phyloP scores from a whole-genome alignment of 2,888 invertebrate genomes.

The Willowsia nigromaculata region DNA sequence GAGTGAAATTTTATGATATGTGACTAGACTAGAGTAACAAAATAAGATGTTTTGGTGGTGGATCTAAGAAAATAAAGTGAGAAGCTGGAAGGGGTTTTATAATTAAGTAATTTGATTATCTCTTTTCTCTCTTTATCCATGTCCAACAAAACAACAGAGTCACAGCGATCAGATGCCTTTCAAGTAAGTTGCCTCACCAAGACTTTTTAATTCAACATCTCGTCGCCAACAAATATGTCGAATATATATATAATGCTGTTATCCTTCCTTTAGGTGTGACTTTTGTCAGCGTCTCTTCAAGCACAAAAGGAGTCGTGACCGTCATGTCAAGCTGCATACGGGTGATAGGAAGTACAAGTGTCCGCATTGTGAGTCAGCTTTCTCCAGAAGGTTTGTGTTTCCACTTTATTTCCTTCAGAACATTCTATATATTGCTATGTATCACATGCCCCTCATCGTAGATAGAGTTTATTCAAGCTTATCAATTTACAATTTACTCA shows the following conservation, averaged over 20 bases:
- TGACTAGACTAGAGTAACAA: constrained; percentile 21
- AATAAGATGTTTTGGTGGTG: constrained; percentile 14
- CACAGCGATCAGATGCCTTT: constrained; percentile 96
- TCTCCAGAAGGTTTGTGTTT: constrained; percentile 89
- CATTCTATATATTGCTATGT: not conserved
- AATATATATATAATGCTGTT: too few relatives aligned
- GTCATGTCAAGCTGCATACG: constrained; percentile 95
- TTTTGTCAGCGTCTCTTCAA: constrained; percentile 95
- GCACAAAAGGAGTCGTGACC: constrained; percentile 95
- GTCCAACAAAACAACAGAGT: constrained; percentile 84
- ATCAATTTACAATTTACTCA: not conserved
- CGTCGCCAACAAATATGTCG: too few relatives aligned
- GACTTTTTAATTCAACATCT: too few relatives aligned
- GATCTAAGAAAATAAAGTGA: constrained; percentile 17
- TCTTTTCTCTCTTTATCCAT: constrained; percentile 61
- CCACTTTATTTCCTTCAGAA: not conserved
- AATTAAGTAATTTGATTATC: constrained; percentile 70
- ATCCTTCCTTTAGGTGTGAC: constrained; percentile 92
- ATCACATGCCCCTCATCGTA: too few relatives aligned
- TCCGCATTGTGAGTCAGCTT: constrained; percentile 93
- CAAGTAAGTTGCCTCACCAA: too few relatives aligned
- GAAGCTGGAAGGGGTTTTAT: constrained; percentile 68
- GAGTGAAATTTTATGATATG: constrained; percentile 53
- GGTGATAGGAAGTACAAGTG: constrained; percentile 95
- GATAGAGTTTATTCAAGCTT: too few relatives aligned